Conservation (phyloP, 2,797 vertebrate species). For the Hydrolagus colliei region DNA sequence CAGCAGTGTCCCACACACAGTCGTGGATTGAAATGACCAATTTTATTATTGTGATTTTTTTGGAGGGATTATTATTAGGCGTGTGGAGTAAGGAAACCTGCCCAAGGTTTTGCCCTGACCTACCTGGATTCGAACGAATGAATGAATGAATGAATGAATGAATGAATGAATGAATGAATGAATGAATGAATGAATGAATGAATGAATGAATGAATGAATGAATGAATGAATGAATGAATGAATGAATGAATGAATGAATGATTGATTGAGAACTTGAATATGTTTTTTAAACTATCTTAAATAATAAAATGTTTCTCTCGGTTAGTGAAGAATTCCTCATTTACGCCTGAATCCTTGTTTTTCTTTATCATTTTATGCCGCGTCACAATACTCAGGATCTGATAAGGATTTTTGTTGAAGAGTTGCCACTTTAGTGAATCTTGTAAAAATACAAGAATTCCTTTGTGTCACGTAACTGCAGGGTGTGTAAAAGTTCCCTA, state of each 20-base stretch:
- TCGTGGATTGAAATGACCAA: too few relatives aligned
- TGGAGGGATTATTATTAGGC: too few relatives aligned
- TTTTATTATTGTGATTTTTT: too few relatives aligned
- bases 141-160: constrained; percentile 21
- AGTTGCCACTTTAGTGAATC: background rate
- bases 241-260: constrained; percentile 13
- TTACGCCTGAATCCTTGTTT: background rate
- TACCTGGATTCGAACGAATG: background rate
- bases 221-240: constrained; percentile 16
- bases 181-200: constrained; percentile 21
- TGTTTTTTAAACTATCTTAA: too few relatives aligned
- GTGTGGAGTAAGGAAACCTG: too few relatives aligned
- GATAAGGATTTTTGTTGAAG: background rate
- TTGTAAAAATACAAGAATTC: background rate
- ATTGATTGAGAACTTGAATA: background rate
- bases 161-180: background rate
- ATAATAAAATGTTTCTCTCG: background rate
- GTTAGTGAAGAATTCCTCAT: background rate
- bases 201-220: background rate
- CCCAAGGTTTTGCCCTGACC: too few relatives aligned
- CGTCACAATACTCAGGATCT: background rate
- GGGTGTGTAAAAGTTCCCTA: background rate
- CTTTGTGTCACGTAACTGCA: background rate
- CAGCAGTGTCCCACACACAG: too few relatives aligned
- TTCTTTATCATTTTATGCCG: background rate